These are phyloP conservation scores for Stegostoma tigrinum DNA, from an alignment of 2,113 vertebrate species.

Conservation along the genomic window DNA sequence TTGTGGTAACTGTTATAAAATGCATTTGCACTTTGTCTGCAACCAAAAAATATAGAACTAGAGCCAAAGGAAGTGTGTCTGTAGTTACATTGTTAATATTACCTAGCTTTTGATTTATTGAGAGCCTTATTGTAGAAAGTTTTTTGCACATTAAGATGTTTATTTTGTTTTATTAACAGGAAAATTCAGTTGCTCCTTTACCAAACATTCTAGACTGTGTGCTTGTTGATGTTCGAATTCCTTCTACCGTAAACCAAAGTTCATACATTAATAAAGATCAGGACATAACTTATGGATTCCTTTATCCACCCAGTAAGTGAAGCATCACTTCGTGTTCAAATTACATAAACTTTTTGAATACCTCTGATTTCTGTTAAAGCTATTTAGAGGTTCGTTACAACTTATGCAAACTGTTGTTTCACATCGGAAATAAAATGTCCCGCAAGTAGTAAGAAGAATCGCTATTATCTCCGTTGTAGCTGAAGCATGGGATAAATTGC, in stretches of 20 bases:
- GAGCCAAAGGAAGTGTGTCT: background rate
- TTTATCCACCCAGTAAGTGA: constrained; percentile 24
- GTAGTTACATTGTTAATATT: background rate
- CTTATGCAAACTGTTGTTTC: background rate
- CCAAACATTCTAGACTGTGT: background rate
- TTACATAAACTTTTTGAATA: background rate
- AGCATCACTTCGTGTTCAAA: background rate
- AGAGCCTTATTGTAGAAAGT: background rate
- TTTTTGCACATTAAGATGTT: background rate
- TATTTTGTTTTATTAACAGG: constrained; percentile 13
- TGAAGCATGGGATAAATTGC: background rate
- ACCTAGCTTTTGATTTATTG: background rate
- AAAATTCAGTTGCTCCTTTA: background rate
- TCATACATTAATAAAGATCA: background rate
- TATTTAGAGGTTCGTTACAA: background rate
- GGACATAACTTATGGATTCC: background rate
- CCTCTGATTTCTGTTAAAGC: background rate
- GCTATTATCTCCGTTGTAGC: too few relatives aligned
- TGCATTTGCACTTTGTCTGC: background rate
- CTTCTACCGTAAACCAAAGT: background rate
- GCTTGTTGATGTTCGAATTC: constrained; percentile 24
- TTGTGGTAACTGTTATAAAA: background rate
- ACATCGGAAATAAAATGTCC: background rate
- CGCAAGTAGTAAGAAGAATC: background rate
- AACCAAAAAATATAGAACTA: background rate